These are phyloP conservation scores for Hypselothyrea guttata DNA, from an alignment of 2,888 invertebrate species.

Conservation along the genomic window DNA sequence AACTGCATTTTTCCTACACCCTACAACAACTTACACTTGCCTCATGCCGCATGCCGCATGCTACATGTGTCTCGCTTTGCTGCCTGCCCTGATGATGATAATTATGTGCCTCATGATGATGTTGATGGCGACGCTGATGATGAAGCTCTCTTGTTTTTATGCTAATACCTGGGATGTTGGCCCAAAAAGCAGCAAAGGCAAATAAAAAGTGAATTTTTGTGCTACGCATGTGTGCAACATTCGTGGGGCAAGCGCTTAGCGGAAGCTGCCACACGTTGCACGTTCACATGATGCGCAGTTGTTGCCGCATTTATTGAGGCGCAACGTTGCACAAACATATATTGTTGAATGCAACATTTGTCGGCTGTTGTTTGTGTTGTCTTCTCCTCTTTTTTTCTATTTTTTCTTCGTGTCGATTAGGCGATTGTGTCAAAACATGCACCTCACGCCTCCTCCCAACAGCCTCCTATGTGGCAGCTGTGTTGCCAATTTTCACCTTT, in stretches of 20 bases:
- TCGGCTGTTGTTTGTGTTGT: conserved; percentile 34
- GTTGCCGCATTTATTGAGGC: conserved; percentile 66
- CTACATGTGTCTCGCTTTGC: conserved; percentile 57
- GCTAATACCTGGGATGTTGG: conserved; percentile 32
- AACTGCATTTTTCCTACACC: conserved; percentile 45
- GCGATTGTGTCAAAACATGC: conserved; percentile 5
- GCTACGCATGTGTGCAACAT: conserved; percentile 52
- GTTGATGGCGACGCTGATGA: conserved; percentile 6
- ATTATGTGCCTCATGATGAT: conserved; percentile 26
- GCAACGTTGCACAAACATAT: conserved; percentile 31
- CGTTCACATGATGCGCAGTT: conserved; percentile 34
- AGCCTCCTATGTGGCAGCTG: conserved; percentile 13
- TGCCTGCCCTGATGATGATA: conserved; percentile 44
- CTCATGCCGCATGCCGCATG: background rate
- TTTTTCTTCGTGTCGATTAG: no score
- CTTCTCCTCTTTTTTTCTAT: conserved; percentile 2
- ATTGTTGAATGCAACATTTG: conserved; percentile 53
- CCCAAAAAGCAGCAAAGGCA: conserved; percentile 19
- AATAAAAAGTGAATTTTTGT: conserved; percentile 31
- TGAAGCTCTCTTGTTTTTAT: conserved; percentile 13
- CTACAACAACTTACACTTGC: conserved; percentile 1
- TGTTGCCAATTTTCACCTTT: no score
- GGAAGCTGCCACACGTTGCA: conserved; percentile 63
- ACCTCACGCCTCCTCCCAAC: conserved; percentile 19
- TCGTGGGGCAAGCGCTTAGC: conserved; percentile 46